These are phyloP conservation scores for Borostomias antarcticus DNA, from an alignment of 2,797 vertebrate species.

Conservation along the genomic window DNA sequence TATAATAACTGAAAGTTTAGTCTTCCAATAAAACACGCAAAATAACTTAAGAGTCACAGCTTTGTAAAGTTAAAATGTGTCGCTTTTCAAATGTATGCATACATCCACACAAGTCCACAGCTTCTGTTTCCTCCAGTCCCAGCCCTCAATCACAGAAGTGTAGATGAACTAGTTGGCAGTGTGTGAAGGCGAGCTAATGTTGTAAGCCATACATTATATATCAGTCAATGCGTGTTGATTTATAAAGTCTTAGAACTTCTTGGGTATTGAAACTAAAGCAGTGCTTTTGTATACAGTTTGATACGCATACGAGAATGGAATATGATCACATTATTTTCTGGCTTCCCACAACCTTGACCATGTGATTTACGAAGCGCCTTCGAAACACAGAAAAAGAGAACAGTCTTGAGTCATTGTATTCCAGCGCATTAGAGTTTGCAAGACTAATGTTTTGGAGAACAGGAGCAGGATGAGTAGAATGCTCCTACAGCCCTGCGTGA, in stretches of 20 bases:
- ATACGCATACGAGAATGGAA: constrained; percentile 74
- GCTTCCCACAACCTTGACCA: constrained; percentile 76
- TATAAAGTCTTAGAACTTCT: constrained; percentile 77
- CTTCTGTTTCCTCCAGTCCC: constrained; percentile 24
- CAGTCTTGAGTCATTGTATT: constrained; percentile 74
- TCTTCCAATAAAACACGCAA: background rate
- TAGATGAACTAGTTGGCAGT: constrained; percentile 69
- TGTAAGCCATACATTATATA: constrained; percentile 81
- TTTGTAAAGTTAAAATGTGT: background rate
- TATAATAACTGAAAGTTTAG: background rate
- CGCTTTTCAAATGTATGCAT: background rate
- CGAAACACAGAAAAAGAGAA: constrained; percentile 63
- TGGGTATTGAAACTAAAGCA: constrained; percentile 65
- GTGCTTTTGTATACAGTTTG: constrained; percentile 79
- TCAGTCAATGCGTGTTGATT: constrained; percentile 76
- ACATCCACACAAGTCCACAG: background rate
- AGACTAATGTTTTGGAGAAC: constrained; percentile 82
- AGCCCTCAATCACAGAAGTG: constrained; percentile 56
- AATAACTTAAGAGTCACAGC: background rate
- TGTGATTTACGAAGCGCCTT: constrained; percentile 73
- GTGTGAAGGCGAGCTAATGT: constrained; percentile 74
- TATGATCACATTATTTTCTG: constrained; percentile 81
- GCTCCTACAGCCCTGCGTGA: constrained; percentile 65
- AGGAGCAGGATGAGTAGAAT: constrained; percentile 71
- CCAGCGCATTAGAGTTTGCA: constrained; percentile 78